phyloP scores from a whole-genome alignment of 2,113 vertebrate species.

The Hystrix brachyura region DNA sequence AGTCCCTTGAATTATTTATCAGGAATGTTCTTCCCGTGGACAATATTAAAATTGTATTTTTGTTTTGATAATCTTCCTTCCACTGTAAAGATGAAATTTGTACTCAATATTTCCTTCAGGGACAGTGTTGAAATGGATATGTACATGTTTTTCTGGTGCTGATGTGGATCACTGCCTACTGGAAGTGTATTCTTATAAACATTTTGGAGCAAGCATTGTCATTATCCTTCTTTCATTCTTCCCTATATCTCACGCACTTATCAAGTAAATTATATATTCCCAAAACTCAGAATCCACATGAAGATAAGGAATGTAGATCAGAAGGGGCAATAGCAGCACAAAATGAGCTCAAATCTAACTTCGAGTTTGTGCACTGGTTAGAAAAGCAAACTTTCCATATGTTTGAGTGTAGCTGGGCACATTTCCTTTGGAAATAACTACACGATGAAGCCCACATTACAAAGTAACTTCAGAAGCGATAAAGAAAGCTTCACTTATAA shows the following conservation, averaged over 20 bases:
- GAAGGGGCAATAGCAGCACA: neutral
- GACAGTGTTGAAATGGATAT: neutral
- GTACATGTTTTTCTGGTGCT: neutral
- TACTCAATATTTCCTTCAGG: neutral
- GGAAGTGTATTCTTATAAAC: neutral
- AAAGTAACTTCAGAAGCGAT: neutral
- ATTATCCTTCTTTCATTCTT: neutral
- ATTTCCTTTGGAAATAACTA: neutral
- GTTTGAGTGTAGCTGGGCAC: neutral
- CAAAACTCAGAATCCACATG: neutral
- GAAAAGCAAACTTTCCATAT: neutral
- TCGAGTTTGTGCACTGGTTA: neutral
- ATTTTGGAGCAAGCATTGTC: neutral
- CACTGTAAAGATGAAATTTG: neutral
- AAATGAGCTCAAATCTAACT: neutral
- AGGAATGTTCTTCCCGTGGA: neutral
- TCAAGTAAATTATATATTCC: neutral
- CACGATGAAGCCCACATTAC: neutral
- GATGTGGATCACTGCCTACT: neutral
- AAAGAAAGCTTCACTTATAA: neutral
- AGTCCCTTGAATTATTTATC: neutral
- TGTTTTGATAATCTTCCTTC: neutral
- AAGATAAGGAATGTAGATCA: neutral
- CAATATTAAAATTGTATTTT: neutral
- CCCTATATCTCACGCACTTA: neutral